Evolutionary conservation across 1,140 invertebrate genomes (phyloP), one percentile per base, ranked within the genome.

Genomic region (Pseudomyrmex concolor): DNA sequence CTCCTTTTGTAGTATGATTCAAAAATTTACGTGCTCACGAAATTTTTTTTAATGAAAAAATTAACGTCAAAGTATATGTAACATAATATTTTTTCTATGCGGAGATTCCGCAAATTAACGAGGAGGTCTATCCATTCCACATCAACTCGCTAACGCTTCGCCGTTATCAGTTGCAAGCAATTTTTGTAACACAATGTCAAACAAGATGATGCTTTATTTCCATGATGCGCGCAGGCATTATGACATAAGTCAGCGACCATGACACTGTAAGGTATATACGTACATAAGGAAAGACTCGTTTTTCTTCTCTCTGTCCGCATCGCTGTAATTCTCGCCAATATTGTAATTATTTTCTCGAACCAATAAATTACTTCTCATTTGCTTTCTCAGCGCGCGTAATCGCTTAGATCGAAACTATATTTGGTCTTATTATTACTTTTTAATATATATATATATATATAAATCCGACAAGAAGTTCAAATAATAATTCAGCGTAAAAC

Each of bases 161-260:
- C 10, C 43, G 54, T 51, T 71, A 80, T 80, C 76, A 59, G 54
- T 7, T 17, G 19, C 15, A 2, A 59, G 13, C 55, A 15, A 71
- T 80, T 80, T 34, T 80, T 80, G 71, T n/a, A 19, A 25, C 43
- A 71, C 70, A 78, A 80, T 80, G 66, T 80, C 66, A 80, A 80
- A 63, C 45, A 22, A 62, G 83, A 55, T 17, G 78, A 86, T 80
- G 78, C 48, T 51, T 10, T 12, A 66, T 66, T 60, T 50, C 57
- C 70, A 73, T 48, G 62, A 82, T 82, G 60, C 57, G 62, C 67
- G 51, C 17, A 71, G 55, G 57, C 60, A 59, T 80, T 13, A 73
- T 87, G 85, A 80, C 73, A 84, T 80, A 84, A 87, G 85, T 70
- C 81, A 59, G 85, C 80, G 91, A 70, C 91, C 90, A 88, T 91